Evolutionary conservation across 53 echinoderm and acorn worm species (phyloP).

Genomic region (Pentamera pediparva): DNA sequence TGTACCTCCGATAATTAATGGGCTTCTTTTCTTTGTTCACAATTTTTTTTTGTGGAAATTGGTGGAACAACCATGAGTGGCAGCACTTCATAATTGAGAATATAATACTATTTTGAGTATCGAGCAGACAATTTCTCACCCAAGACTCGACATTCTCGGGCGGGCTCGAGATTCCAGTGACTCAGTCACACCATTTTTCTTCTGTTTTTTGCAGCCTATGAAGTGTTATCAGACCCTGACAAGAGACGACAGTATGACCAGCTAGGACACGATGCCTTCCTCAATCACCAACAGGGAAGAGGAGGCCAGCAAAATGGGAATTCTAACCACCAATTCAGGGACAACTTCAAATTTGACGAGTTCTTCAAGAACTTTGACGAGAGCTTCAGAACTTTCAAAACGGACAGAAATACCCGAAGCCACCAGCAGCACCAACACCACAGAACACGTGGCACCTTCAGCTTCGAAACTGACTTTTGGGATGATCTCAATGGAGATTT

Average conservation of each 20-base stretch:
- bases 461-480: conserved; percentile 65
- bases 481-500: conserved; percentile 56
- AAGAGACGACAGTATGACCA: conserved; percentile 73
- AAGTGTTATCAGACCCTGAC: conserved; percentile 81
- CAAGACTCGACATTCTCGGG: too few relatives aligned
- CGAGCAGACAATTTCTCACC: too few relatives aligned
- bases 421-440: conserved; percentile 6
- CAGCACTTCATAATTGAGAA: too few relatives aligned
- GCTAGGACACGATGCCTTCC: conserved; percentile 33
- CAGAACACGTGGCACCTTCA: conserved; percentile 9
- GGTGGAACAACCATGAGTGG: too few relatives aligned
- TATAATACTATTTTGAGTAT: too few relatives aligned
- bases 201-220: conserved; percentile 61
- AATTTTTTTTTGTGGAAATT: too few relatives aligned
- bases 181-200: background rate
- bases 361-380: conserved; percentile 89
- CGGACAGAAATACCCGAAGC: background rate
- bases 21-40: too few relatives aligned
- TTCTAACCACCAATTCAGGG: background rate
- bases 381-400: conserved; percentile 42
- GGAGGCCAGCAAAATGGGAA: conserved; percentile 30
- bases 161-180: too few relatives aligned
- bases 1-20: too few relatives aligned
- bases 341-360: conserved; percentile 60
- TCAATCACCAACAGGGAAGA: background rate